Evolutionary conservation across 2,113 vertebrate genomes (phyloP).

Genomic region (Ctenodactylus gundi): DNA sequence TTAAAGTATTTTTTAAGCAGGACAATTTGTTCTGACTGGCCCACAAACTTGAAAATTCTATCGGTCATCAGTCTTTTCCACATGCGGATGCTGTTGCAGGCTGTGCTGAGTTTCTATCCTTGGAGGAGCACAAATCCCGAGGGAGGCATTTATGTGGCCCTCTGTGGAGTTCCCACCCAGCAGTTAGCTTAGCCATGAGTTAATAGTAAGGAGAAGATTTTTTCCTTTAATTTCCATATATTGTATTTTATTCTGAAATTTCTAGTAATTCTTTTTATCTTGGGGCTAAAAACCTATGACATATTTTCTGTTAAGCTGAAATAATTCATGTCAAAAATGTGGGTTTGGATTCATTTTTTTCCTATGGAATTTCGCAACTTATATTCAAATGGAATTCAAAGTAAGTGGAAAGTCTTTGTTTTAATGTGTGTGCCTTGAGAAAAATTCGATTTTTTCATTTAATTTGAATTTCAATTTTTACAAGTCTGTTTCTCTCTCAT

Average conservation of each 20-base stretch:
- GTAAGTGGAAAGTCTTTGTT: neutral
- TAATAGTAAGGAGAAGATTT: neutral
- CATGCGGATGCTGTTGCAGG: neutral
- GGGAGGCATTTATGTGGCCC: neutral
- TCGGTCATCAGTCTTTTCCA: neutral
- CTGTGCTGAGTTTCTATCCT: neutral
- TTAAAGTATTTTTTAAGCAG: neutral
- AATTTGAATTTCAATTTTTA: no score
- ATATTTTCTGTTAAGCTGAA: conserved; percentile 22
- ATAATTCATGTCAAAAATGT: neutral
- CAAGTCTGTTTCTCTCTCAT: no score
- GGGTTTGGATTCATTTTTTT: neutral
- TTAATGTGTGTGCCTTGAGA: neutral
- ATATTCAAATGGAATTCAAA: neutral
- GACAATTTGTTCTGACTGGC: neutral
- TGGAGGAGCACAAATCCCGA: neutral
- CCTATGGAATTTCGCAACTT: neutral
- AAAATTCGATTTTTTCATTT: no score
- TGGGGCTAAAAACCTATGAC: neutral
- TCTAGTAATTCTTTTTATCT: neutral
- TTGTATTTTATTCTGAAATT: conserved; percentile 36
- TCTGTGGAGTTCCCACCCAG: neutral
- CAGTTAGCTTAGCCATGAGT: neutral
- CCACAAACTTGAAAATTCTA: neutral
- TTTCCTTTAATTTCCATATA: neutral